Evolutionary conservation across 2,113 vertebrate species (phyloP), one percentile per base, ranked within the genome.

Genomic region (Cephalopterus ornatus): DNA sequence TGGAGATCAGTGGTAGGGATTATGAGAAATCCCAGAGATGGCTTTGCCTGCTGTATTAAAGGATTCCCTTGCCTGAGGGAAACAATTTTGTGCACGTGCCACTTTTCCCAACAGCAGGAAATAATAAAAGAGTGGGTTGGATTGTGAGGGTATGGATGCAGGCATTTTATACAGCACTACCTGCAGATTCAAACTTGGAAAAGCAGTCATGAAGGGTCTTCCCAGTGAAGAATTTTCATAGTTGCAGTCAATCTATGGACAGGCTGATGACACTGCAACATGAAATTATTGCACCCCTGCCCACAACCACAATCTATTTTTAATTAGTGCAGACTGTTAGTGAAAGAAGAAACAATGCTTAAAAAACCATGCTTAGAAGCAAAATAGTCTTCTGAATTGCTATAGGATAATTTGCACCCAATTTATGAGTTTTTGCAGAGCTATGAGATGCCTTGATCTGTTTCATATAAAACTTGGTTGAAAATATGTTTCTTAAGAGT

Each of bases 401-500:
- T 62, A 9, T 17, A 71, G 35, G 56, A 94, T 88, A 95, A 92
- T 96, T 47, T 93, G 41, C n/a, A 88, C 44, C 9, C n/a, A 73
- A 72, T 82, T 92, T 66, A 91, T 73, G 62, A 89, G 63, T 37
- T 89, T 95, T 85, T 94, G 76, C 53, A 91, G 66, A 93, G 56
- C 68, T 66, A 74, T 72, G 85, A 84, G 42, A 75, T 65, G 70
- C 23, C 68, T 91, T 91, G 85, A 92, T 92, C 61, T 68, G 39
- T 88, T 93, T 94, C 20, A 59, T 72, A 76, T 77, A 94, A 88
- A 95, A 88, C 68, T 90, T 91, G 17, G 19, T 78, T 63, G 81
- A 93, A 96, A 97, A 88, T 89, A 95, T 37, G 35, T 78, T 96
- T 71, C 90, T 83, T 76, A 67, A 67, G 32, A 86, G 52, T 92